These are phyloP conservation scores for Toxotes chatareus DNA, from an alignment of 2,113 vertebrate genomes.

Conservation along the genomic window DNA sequence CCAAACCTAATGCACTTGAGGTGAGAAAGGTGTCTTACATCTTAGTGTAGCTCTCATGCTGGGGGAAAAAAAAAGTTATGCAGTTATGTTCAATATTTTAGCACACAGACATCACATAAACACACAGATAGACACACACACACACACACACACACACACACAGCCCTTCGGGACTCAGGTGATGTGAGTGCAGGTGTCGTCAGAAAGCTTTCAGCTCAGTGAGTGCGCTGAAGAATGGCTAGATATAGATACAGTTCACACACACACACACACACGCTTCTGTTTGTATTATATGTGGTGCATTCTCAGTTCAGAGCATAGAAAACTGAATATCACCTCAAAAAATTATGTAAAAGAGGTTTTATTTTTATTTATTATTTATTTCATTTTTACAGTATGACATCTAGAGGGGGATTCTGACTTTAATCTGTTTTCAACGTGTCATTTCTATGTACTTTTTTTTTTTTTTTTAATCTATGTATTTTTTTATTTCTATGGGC, in stretches of 20 bases:
- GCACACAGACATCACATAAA: neutral
- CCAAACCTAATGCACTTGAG: slow-evolving; percentile 19
- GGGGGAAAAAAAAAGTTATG: slow-evolving; percentile 22
- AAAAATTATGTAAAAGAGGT: neutral
- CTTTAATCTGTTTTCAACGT: slow-evolving; percentile 33
- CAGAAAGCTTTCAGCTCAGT: slow-evolving; percentile 55
- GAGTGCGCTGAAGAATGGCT: slow-evolving; percentile 43
- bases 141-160: slow-evolving; percentile 8
- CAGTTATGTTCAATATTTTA: slow-evolving; percentile 64
- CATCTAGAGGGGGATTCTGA: neutral
- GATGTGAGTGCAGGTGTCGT: slow-evolving; percentile 51
- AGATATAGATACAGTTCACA: slow-evolving; percentile 48
- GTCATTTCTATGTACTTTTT: slow-evolving; percentile 17
- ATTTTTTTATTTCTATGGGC: slow-evolving; percentile 30
- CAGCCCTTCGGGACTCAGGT: slow-evolving; percentile 42
- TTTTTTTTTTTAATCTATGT: slow-evolving; percentile 12
- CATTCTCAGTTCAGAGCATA: neutral
- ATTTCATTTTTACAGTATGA: neutral
- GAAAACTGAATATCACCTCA: neutral
- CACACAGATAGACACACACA: neutral
- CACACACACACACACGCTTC: neutral
- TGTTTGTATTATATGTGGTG: neutral
- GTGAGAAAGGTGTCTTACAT: slow-evolving; percentile 48
- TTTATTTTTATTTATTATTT: neutral
- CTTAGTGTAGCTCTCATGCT: slow-evolving; percentile 14